Evolutionary conservation across 2,888 invertebrate genomes (phyloP).

Genomic region (Stenchaetothrips biformis): DNA sequence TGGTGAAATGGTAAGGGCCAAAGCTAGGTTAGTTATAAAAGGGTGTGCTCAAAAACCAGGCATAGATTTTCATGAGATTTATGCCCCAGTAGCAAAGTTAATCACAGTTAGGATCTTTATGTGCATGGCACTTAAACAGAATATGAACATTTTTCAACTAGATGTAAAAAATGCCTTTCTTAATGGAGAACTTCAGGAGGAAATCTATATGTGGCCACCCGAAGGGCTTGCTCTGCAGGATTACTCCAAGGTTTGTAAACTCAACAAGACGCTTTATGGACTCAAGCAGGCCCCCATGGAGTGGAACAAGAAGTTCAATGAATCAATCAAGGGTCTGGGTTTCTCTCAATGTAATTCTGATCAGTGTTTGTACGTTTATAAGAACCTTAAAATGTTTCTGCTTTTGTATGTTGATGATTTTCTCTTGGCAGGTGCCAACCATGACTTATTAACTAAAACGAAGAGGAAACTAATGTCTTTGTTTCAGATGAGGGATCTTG

Average conservation of each 20-base stretch:
- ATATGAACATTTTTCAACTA: conserved; percentile 28
- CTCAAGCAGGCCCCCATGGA: conserved; percentile 31
- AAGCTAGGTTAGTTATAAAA: conserved; percentile 30
- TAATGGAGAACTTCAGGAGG: conserved; percentile 29
- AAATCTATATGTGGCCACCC: conserved; percentile 32
- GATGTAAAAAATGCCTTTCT: conserved; percentile 34
- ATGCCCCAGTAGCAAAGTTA: conserved; percentile 32
- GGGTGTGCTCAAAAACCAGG: conserved; percentile 29
- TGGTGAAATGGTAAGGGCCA: conserved; percentile 31
- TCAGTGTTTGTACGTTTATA: conserved; percentile 14
- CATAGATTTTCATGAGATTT: conserved; percentile 33
- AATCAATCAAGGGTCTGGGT: conserved; percentile 23
- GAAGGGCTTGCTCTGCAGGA: neutral
- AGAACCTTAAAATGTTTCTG: neutral
- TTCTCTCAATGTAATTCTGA: neutral
- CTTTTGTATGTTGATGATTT: conserved; percentile 18
- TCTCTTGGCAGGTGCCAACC: too few relatives aligned
- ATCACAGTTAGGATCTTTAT: conserved; percentile 31
- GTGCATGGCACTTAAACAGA: conserved; percentile 23
- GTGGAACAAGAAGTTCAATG: conserved; percentile 29
- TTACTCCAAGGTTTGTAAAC: conserved; percentile 19
- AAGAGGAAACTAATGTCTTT: too few relatives aligned
- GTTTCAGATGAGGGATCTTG: too few relatives aligned
- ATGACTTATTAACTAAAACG: too few relatives aligned
- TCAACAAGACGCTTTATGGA: conserved; percentile 22